Evolutionary conservation across 2,888 invertebrate genomes (phyloP).

Genomic region (Dyspetes luteomarginatus): DNA sequence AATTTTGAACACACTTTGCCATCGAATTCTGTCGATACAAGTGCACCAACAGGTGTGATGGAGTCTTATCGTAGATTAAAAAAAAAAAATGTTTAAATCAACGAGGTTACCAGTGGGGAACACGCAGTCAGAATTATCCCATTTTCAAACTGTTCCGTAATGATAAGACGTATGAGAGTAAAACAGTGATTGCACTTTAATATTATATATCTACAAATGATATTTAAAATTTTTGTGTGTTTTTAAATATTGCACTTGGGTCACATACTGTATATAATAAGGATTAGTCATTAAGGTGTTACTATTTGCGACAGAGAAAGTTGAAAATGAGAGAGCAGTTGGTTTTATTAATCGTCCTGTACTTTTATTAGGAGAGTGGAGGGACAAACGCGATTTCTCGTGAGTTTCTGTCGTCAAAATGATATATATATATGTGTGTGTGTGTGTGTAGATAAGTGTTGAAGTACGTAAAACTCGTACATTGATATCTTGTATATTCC

Average conservation of each 20-base stretch:
- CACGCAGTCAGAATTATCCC: neutral
- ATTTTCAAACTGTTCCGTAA: neutral
- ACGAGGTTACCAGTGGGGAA: neutral
- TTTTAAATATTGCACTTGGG: conserved; percentile 28
- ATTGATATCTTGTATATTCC: conserved; percentile 10
- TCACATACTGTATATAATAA: conserved; percentile 35
- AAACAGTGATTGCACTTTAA: neutral
- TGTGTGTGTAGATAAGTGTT: neutral
- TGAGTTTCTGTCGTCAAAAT: neutral
- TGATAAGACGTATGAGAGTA: neutral
- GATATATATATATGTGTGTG: neutral
- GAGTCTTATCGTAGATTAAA: neutral
- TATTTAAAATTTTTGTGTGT: neutral
- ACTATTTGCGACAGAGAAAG: conserved; percentile 19
- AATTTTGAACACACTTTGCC: neutral
- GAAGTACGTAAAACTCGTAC: conserved; percentile 2
- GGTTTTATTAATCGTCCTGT: neutral
- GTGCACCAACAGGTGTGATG: neutral
- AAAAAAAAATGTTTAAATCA: no score
- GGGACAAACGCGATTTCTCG: neutral
- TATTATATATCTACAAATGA: neutral
- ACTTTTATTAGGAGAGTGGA: neutral
- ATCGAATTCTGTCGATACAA: neutral
- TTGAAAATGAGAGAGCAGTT: conserved; percentile 20
- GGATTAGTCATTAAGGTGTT: conserved; percentile 41